These are phyloP conservation scores for Ceramica pisi DNA, from an alignment of 2,888 invertebrate genomes.

Conservation along the genomic window DNA sequence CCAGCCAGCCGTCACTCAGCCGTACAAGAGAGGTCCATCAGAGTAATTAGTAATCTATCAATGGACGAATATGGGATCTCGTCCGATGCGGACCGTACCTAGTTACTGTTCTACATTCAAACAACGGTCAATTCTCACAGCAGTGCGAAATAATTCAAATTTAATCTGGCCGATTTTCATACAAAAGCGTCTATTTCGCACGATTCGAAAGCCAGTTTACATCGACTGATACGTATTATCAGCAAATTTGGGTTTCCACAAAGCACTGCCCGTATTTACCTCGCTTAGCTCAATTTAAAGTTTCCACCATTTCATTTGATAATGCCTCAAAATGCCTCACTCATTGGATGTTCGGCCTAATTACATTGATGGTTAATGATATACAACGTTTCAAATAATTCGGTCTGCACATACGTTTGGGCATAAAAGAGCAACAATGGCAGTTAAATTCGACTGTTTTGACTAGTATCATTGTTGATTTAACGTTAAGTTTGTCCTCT, in stretches of 20 bases:
- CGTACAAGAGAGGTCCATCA: conserved; percentile 39
- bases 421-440: background rate
- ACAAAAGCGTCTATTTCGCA: conserved; percentile 26
- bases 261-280: conserved; percentile 33
- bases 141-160: background rate
- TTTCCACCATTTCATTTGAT: conserved; percentile 20
- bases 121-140: background rate
- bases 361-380: conserved; percentile 33
- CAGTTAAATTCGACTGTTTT: background rate
- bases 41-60: conserved; percentile 51
- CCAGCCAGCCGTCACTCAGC: conserved; percentile 15
- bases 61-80: conserved; percentile 32
- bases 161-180: conserved; percentile 9
- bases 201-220: conserved; percentile 11
- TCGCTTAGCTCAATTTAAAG: conserved; percentile 43
- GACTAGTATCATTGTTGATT: background rate
- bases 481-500: background rate
- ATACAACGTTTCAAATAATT: conserved; percentile 18
- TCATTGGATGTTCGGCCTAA: conserved; percentile 33
- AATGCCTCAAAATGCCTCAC: conserved; percentile 18
- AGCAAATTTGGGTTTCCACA: conserved; percentile 36
- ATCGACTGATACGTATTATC: conserved; percentile 32
- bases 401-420: background rate
- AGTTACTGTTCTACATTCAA: conserved; percentile 23
- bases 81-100: conserved; percentile 11